phyloP scores from a whole-genome alignment of 2,113 vertebrate species.

The Perca fluviatilis region DNA sequence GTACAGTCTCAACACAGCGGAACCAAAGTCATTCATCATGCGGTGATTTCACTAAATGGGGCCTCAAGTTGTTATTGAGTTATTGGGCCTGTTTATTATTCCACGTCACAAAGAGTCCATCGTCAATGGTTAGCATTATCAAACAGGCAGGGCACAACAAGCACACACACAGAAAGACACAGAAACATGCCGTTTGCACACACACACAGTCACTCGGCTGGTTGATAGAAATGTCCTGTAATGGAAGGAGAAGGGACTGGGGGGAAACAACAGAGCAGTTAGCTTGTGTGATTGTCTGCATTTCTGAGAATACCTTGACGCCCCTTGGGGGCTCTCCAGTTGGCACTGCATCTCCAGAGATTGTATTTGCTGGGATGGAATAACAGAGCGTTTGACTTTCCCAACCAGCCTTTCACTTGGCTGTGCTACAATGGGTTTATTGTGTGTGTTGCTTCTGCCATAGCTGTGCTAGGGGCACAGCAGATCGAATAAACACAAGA shows the following conservation, averaged over 20 bases:
- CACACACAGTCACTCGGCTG: slow-evolving; percentile 1
- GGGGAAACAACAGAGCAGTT: slow-evolving; percentile 47
- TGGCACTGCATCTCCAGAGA: slow-evolving; percentile 58
- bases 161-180: not conserved
- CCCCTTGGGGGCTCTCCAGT: slow-evolving; percentile 52
- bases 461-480: slow-evolving; percentile 27
- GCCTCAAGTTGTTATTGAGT: slow-evolving; percentile 41
- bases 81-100: slow-evolving; percentile 59
- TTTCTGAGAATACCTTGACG: slow-evolving; percentile 54
- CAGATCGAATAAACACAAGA: slow-evolving; percentile 46
- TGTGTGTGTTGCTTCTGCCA: slow-evolving; percentile 11
- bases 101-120: slow-evolving; percentile 30
- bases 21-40: slow-evolving; percentile 57
- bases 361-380: slow-evolving; percentile 56
- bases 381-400: slow-evolving; percentile 66
- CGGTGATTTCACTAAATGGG: slow-evolving; percentile 58
- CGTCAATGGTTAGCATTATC: slow-evolving; percentile 39
- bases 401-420: slow-evolving; percentile 51
- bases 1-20: slow-evolving; percentile 19
- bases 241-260: slow-evolving; percentile 41
- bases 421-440: slow-evolving; percentile 44
- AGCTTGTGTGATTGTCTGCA: slow-evolving; percentile 51
- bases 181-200: not conserved
- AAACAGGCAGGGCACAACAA: slow-evolving; percentile 32
- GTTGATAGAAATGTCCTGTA: slow-evolving; percentile 39